Conservation (phyloP, 2,888 invertebrate species). For the Dascillus cervinus region DNA sequence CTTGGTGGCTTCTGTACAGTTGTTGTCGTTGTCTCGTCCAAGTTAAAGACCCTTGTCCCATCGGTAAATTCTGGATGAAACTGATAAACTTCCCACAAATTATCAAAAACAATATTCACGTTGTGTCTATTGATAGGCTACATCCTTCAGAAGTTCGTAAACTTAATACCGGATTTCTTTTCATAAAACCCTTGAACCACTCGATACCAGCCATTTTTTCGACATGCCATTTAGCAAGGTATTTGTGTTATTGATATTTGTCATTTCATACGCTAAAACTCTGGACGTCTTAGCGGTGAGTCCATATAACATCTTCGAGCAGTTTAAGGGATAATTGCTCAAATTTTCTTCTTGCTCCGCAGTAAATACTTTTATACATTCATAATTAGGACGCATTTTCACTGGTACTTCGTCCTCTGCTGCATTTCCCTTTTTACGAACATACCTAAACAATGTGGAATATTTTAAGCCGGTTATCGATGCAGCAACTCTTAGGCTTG, state of each 20-base stretch:
- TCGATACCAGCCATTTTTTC: conserved; percentile 10
- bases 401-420: conserved; percentile 1
- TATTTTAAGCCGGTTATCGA: conserved; percentile 6
- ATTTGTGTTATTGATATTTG: conserved; percentile 11
- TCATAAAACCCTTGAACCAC: conserved; percentile 5
- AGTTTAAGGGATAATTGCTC: conserved; percentile 4
- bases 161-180: conserved; percentile 12
- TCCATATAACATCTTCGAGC: conserved; percentile 8
- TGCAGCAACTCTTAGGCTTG: no score
- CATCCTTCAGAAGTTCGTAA: conserved; percentile 21
- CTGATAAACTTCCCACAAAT: conserved; percentile 12
- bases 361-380: conserved; percentile 3
- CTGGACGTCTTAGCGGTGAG: conserved; percentile 6
- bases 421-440: conserved; percentile 4
- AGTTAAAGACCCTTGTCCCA: conserved; percentile 18
- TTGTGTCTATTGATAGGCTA: conserved; percentile 17
- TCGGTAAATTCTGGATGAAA: conserved; percentile 12
- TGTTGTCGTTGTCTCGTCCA: conserved; percentile 21
- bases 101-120: conserved; percentile 16
- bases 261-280: conserved; percentile 16
- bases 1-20: conserved; percentile 20
- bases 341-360: conserved; percentile 4
- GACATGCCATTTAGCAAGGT: conserved; percentile 12
- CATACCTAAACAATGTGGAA: conserved; percentile 4
- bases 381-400: conserved; percentile 8